These are phyloP conservation scores for Machimus rusticus DNA, from an alignment of 2,888 invertebrate genomes.

Conservation along the genomic window DNA sequence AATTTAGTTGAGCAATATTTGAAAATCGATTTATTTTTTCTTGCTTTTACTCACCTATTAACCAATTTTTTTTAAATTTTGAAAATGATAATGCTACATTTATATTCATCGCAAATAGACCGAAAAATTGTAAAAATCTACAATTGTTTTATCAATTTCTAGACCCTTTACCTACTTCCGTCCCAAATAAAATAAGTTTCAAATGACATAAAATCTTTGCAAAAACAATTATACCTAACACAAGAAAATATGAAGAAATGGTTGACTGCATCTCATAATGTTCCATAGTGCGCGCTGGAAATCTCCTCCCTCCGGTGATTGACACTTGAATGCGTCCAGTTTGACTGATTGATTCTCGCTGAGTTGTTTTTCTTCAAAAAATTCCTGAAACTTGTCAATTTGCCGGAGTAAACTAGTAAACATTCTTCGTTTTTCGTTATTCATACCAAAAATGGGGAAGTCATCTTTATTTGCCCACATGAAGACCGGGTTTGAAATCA, in stretches of 20 bases:
- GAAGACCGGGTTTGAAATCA: not conserved
- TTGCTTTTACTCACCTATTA: too few relatives aligned
- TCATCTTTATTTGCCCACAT: not conserved
- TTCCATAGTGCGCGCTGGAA: not conserved
- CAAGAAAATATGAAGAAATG: not conserved
- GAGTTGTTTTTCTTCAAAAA: constrained; percentile 36
- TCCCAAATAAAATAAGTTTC: not conserved
- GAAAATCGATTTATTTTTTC: too few relatives aligned
- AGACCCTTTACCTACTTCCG: too few relatives aligned
- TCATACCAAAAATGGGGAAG: constrained; percentile 21
- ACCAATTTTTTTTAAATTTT: too few relatives aligned
- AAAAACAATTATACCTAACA: not conserved
- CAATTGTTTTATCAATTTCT: not conserved
- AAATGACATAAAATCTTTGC: not conserved
- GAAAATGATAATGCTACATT: too few relatives aligned
- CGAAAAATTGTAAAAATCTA: not conserved
- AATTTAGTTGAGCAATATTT: too few relatives aligned
- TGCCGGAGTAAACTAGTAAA: constrained; percentile 33
- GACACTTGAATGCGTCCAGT: constrained; percentile 43
- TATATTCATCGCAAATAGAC: too few relatives aligned
- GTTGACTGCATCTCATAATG: constrained; percentile 1
- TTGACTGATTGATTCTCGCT: constrained; percentile 40
- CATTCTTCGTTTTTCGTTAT: constrained; percentile 8
- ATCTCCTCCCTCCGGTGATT: not conserved
- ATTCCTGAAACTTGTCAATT: constrained; percentile 37